Conservation (phyloP, 2,888 invertebrate species). For the Drosophila vallismaia region DNA sequence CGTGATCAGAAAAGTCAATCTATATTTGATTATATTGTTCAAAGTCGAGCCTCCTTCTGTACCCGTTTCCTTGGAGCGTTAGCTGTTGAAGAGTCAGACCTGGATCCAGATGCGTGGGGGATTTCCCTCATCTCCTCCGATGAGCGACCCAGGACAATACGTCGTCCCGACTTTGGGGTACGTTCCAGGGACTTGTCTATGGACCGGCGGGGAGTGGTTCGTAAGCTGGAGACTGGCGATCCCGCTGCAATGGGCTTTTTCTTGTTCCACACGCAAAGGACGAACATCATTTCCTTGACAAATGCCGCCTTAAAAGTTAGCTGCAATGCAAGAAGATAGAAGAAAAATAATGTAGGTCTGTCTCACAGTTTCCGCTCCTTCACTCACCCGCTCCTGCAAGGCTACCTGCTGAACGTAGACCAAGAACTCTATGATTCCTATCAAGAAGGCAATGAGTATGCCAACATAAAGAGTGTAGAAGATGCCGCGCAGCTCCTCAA, state of each 20-base stretch:
- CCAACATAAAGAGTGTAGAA: conserved; percentile 93
- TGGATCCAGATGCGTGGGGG: conserved; percentile 15
- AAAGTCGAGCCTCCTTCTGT: conserved; percentile 29
- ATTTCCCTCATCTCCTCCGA: conserved; percentile 71
- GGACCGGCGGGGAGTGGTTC: conserved; percentile 65
- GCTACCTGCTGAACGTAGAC: conserved; percentile 91
- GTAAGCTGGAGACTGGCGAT: conserved; percentile 65
- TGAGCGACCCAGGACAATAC: conserved; percentile 55
- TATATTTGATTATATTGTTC: not conserved
- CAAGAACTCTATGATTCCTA: conserved; percentile 93
- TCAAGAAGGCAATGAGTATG: conserved; percentile 87
- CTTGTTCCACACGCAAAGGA: conserved; percentile 78
- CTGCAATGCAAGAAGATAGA: conserved; percentile 26
- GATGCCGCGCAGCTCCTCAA: conserved; percentile 92
- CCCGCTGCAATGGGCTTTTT: conserved; percentile 69
- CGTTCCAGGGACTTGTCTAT: conserved; percentile 67
- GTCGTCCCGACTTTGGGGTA: conserved; percentile 59
- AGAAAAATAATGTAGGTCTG: not conserved
- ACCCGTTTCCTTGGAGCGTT: not conserved
- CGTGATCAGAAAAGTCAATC: not conserved
- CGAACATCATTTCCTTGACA: conserved; percentile 69
- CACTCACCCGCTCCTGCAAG: conserved; percentile 89
- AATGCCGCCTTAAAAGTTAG: conserved; percentile 68
- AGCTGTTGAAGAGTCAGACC: conserved; percentile 5
- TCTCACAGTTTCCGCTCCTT: too few species aligned